Base-by-base conservation (phyloP, 2,888 invertebrate genomes). In the Lasioglossum villosulum region DNA sequence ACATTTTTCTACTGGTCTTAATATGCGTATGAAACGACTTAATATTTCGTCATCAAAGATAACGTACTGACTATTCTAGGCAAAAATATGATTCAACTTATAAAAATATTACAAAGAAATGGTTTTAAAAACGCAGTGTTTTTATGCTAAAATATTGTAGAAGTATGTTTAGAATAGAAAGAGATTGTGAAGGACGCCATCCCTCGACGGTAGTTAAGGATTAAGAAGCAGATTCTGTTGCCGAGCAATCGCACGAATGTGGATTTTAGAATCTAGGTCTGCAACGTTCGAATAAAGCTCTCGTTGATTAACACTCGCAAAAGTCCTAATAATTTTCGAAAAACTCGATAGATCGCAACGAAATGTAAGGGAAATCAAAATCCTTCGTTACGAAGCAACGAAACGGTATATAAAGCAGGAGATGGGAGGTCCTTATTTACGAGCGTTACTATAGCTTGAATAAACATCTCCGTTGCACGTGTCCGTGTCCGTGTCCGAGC, bases 341-440 rank as follows among this genome's bases (percentile, higher is more conserved):
- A 12, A n/a, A 10, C 56, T 56, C 12, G 4, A n/a, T 4, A 56
- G 23, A 56, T 56, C 12, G 12, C 2, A 10, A 3, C 8, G 10
- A 27, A 16, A 63, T 45, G 14, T 71, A 75, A 72, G 48, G 39
- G 23, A 68, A 80, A 76, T 83, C 66, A 63, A 68, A 76, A 76
- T 68, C 23, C 37, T 83, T 56, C 27, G 16, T 37, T 23, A n/a
- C 27, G 68, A 68, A 37, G 5, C 37, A 39, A 75, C 16, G 23
- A 56, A 27, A n/a, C 52, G 45, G 37, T 27, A 39, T 56, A 74
- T 77, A 77, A 77, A 76, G 6, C 48, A 0, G 30, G 23, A 71
- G 39, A 80, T 75, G 42, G 59, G 66, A 52, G 39, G 48, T 82
- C 59, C 74, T 82, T 82, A 82, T 82, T 78, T 75, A 82, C 70